phyloP scores from a whole-genome alignment of 2,888 invertebrate species.

The Saturnia japonica region DNA sequence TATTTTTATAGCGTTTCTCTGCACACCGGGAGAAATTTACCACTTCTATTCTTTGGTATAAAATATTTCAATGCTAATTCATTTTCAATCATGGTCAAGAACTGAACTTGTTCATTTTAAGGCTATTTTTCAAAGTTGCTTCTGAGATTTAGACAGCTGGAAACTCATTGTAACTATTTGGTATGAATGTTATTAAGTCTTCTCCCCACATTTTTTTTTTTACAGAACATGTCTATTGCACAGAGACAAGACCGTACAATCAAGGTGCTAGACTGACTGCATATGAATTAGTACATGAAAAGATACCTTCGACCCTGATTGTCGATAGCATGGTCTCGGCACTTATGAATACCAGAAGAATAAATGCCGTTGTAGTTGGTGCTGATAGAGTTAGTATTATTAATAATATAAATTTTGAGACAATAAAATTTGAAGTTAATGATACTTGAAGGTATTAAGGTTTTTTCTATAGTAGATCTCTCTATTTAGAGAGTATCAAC shows the following conservation, averaged over 20 bases:
- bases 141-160: not conserved
- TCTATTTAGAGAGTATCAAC: too few relatives aligned
- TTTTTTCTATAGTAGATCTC: too few relatives aligned
- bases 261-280: conserved; percentile 98
- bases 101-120: not conserved
- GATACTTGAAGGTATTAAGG: not conserved
- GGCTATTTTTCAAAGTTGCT: not conserved
- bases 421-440: not conserved
- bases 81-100: too few relatives aligned
- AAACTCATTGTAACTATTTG: not conserved
- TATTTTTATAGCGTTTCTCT: too few relatives aligned
- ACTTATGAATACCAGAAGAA: conserved; percentile 90
- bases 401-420: not conserved
- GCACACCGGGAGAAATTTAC: too few relatives aligned
- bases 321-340: conserved; percentile 98
- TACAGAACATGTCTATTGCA: conserved; percentile 94
- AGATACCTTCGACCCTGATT: conserved; percentile 95
- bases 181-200: too few relatives aligned
- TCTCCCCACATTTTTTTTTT: conserved; percentile 27
- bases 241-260: conserved; percentile 99
- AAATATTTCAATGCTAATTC: too few relatives aligned
- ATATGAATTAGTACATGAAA: conserved; percentile 95
- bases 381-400: conserved; percentile 90
- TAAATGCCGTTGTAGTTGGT: conserved; percentile 97
- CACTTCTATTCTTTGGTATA: too few relatives aligned